Evolutionary conservation across 2,888 invertebrate genomes (phyloP).

Genomic region (Lasioglossum villosulum): DNA sequence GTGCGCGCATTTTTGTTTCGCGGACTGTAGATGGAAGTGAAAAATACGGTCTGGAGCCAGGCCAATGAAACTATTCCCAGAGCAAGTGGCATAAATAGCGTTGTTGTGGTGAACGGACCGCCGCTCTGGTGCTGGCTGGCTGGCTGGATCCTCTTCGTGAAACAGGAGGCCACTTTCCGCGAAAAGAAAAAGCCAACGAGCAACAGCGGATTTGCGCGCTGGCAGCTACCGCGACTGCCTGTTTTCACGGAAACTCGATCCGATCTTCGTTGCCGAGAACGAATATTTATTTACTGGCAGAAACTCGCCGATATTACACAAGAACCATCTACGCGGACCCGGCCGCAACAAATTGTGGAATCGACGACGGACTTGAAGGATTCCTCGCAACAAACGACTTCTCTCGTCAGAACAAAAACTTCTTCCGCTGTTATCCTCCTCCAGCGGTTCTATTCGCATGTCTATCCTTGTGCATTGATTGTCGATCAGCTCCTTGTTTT

Average conservation of each 20-base stretch:
- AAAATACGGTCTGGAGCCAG: constrained; percentile 65
- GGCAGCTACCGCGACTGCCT: background rate
- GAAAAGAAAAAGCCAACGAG: constrained; percentile 23
- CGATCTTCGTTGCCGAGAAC: background rate
- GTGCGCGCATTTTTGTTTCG: constrained; percentile 42
- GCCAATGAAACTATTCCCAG: constrained; percentile 70
- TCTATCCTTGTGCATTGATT: background rate
- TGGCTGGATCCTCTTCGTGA: constrained; percentile 23
- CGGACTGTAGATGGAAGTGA: constrained; percentile 51
- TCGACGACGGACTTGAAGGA: background rate
- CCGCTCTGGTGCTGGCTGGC: background rate
- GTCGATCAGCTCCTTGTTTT: background rate
- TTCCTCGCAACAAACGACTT: background rate
- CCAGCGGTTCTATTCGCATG: background rate
- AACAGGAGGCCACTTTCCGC: constrained; percentile 34
- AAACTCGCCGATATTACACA: constrained; percentile 1
- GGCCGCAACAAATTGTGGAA: background rate
- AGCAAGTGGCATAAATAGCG: constrained; percentile 69
- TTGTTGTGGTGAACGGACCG: constrained; percentile 59
- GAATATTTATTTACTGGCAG: constrained; percentile 9
- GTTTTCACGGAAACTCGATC: constrained; percentile 29
- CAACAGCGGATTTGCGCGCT: background rate
- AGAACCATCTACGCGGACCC: background rate
- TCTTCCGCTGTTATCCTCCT: background rate
- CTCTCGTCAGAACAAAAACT: background rate